phyloP scores from a whole-genome alignment of 2,888 invertebrate genomes.

The Mactromeris polynyma region DNA sequence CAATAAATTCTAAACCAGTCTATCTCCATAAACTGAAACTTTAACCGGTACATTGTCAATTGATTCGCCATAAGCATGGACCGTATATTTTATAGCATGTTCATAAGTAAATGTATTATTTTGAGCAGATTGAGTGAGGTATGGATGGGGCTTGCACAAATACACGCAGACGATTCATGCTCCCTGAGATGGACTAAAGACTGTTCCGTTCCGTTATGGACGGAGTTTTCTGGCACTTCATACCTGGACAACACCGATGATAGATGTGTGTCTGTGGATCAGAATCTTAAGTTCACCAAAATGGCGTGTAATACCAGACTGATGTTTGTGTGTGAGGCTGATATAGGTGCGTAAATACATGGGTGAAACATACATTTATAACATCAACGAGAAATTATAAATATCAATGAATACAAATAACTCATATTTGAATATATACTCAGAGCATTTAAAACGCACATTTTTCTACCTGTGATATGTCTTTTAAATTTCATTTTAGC shows the following conservation, averaged over 20 bases:
- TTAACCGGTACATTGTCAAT: too few species aligned
- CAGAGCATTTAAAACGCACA: too few species aligned
- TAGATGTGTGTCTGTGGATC: slow-evolving; percentile 37
- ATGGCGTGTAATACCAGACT: slow-evolving; percentile 10
- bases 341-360: slow-evolving; percentile 14
- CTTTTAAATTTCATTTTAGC: too few species aligned
- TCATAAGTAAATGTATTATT: not conserved
- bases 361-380: too few species aligned
- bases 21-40: too few species aligned
- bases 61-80: too few species aligned
- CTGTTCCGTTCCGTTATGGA: slow-evolving; percentile 45
- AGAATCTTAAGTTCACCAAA: not conserved
- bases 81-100: too few species aligned
- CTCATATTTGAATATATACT: too few species aligned
- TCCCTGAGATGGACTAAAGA: slow-evolving; percentile 47
- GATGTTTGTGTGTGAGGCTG: slow-evolving; percentile 45
- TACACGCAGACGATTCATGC: slow-evolving; percentile 35
- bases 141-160: slow-evolving; percentile 43
- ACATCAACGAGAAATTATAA: too few species aligned
- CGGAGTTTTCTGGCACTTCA: not conserved
- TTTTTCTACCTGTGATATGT: too few species aligned
- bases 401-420: too few species aligned
- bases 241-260: not conserved
- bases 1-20: too few species aligned
- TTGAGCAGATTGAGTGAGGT: not conserved